Evolutionary conservation across 2,113 vertebrate genomes (phyloP).

Genomic region (Tichodroma muraria): DNA sequence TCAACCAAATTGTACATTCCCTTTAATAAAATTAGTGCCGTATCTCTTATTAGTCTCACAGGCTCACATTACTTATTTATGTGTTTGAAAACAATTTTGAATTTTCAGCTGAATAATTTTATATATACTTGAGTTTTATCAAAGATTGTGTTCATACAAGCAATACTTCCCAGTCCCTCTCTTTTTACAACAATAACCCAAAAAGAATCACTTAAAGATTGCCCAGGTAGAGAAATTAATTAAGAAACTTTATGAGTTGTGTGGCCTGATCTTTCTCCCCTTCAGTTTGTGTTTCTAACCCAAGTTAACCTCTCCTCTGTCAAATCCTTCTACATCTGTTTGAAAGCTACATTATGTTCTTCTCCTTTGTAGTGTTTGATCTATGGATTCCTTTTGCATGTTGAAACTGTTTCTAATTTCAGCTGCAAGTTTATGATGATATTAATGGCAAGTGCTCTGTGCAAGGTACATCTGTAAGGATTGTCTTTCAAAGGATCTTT

Average conservation of each 20-base stretch:
- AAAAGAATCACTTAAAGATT: background rate
- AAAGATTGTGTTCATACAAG: background rate
- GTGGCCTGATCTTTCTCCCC: background rate
- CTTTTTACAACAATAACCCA: background rate
- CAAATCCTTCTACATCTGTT: background rate
- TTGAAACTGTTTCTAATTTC: constrained; percentile 41
- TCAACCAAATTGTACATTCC: background rate
- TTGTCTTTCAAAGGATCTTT: constrained; percentile 22
- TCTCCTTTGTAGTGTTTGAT: constrained; percentile 25
- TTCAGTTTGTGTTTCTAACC: background rate
- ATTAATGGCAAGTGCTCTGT: constrained; percentile 26
- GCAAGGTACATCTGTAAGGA: background rate
- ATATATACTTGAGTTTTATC: background rate
- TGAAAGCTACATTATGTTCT: constrained; percentile 28
- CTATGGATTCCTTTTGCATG: background rate
- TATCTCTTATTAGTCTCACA: background rate
- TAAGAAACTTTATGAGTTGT: background rate
- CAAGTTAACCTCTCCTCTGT: background rate
- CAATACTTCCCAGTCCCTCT: background rate
- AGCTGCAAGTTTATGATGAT: constrained; percentile 8
- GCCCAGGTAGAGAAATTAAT: background rate
- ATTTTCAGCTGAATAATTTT: background rate
- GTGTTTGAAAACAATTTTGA: background rate
- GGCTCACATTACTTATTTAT: background rate
- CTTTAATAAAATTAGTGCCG: background rate